Evolutionary conservation across 2,113 vertebrate species (phyloP), one percentile per base, ranked within the genome.

Genomic region (Arothron firmamentum): DNA sequence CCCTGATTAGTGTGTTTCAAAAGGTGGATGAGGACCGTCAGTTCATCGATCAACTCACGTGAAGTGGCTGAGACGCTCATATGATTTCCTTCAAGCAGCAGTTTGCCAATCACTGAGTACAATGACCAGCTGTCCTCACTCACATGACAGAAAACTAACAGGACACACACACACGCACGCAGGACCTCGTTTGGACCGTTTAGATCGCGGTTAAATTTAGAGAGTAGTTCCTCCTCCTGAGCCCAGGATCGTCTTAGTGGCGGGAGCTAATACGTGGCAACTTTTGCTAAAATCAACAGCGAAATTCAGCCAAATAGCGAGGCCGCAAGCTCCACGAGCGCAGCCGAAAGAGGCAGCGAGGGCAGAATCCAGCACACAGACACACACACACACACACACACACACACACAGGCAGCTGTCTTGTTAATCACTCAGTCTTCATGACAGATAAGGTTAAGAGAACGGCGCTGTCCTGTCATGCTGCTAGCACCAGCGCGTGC

Each of bases 381-480:
- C 43, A 45, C 48, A 64, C n/a, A 20, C 45, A 54, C 31, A 56
- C 43, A 69, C 52, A 56, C 21, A 51, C 48, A 45, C 48, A 65
- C 23, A 65, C 63, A 82, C 50, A 62, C 43, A 52, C 14, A 59
- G 56, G 62, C 83, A 88, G 85, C 84, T 89, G 78, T 85, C 85
- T 84, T 79, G 66, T 89, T 93, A 91, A 92, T 95, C 94, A 92
- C 76, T 92, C 86, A 82, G 70, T 59, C 67, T 72, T 72, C 60
- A 56, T 93, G 93, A 94, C 92, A 95, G 93, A 82, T 90, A 94
- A 94, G 93, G 93, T 93, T 90, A 92, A 86, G 80, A 74, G 88
- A 92, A 88, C 83, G 85, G 46, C 74, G 54, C 79, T 70, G 75
- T 78, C 65, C 74, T 67, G 70, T 74, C 70, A 77, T 72, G 52